Percentiles rank a stretch among this genome's conserved stretches.
Conservation (phyloP, 2,888 invertebrate genomes). For the Muscina levida region DNA sequence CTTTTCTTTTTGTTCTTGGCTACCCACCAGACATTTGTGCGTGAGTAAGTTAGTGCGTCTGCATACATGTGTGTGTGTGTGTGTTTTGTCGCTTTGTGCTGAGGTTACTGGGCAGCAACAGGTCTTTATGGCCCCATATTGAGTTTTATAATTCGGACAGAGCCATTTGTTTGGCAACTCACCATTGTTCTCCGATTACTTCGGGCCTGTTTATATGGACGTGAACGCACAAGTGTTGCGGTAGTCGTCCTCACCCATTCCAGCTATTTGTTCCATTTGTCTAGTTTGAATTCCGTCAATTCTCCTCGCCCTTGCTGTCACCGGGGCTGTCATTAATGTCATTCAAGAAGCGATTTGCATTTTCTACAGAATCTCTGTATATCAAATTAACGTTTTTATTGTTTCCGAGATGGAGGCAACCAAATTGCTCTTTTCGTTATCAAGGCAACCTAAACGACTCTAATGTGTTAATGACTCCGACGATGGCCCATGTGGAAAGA, state of each 20-base stretch:
- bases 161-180: conserved; percentile 60
- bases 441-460: conserved; percentile 37
- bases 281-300: conserved; percentile 12
- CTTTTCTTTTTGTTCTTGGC: conserved; percentile 24
- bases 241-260: conserved; percentile 1
- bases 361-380: conserved; percentile 59
- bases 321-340: conserved; percentile 34
- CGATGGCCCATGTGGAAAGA: conserved; percentile 36
- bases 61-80: no score
- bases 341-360: conserved; percentile 62
- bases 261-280: conserved; percentile 23
- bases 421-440: conserved; percentile 52
- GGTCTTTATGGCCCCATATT: conserved; percentile 58
- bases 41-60: neutral
- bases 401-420: conserved; percentile 32
- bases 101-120: conserved; percentile 33
- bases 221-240: neutral
- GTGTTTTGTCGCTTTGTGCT: neutral
- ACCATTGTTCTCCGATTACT: conserved; percentile 54
- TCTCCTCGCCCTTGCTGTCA: neutral
- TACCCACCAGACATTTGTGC: neutral
- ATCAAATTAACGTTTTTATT: conserved; percentile 61
- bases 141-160: conserved; percentile 63
- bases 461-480: conserved; percentile 61
- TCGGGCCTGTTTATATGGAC: neutral